These are phyloP conservation scores for Steatocranus sp. DNA, from an alignment of 2,797 vertebrate species.

Conservation along the genomic window DNA sequence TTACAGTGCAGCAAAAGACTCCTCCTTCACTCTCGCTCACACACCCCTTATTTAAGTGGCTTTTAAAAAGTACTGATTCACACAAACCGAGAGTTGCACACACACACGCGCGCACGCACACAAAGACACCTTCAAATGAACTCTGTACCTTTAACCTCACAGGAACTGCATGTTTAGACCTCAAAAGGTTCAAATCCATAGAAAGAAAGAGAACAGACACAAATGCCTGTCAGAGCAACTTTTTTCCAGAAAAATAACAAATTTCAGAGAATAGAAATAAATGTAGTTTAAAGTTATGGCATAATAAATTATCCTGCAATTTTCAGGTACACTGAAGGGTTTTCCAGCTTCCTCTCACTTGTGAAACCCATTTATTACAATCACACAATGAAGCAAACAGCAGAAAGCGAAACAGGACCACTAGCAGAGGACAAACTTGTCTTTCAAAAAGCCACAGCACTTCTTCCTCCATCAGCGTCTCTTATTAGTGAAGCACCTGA, in stretches of 20 bases:
- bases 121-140: not conserved
- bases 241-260: not conserved
- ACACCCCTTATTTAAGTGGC: constrained; percentile 14
- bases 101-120: rapidly evolving
- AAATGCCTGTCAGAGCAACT: not conserved
- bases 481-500: not conserved
- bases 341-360: not conserved
- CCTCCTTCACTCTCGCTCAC: constrained; percentile 39
- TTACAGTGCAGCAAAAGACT: constrained; percentile 8
- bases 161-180: not conserved
- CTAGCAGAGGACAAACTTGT: not conserved
- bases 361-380: not conserved
- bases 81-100: not conserved
- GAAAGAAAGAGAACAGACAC: not conserved
- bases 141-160: not conserved
- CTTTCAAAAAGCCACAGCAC: not conserved
- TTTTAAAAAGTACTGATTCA: not conserved
- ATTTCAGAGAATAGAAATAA: not conserved
- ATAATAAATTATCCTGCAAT: rapidly evolving
- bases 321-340: not conserved
- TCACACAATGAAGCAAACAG: not conserved
- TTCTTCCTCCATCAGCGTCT: not conserved
- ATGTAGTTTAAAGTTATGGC: not conserved
- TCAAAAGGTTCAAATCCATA: not conserved
- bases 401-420: not conserved